Evolutionary conservation across 2,113 vertebrate species (phyloP), one percentile per base, ranked within the genome.

Genomic region (Euleptes europaea): DNA sequence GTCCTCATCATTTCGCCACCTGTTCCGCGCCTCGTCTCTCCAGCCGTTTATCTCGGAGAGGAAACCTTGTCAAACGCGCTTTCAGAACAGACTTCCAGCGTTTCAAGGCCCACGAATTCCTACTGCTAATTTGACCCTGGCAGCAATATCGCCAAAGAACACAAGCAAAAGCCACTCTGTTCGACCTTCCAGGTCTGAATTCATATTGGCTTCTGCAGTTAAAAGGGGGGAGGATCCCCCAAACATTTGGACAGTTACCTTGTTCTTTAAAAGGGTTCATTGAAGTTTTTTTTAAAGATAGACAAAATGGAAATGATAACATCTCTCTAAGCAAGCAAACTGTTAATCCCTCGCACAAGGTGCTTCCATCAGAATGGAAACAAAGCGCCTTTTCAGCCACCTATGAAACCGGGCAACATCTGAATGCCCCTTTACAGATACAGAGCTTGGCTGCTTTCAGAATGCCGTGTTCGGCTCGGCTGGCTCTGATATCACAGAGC

Each of bases 101-200:
- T 71, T 35, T 57, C 49, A 38, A 33, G 31, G 42, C 71, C 35
- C 26, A 3, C 54, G 78, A 69, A 81, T 75, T 21, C 0, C 0
- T 42, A 38, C 78, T 40, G 47, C 54, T 71, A 47, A 19, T 10
- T 47, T 0, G 60, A 42, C 26, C 0, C 0, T 2, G 5, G 40
- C 1, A 51, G 49, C 1, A 33, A 13, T 78, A 42, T 6, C 57
- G 74, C 74, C 84, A 63, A 81, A 88, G 81, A 17, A 0, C 0
- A 23, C 17, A 67, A 70, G 65, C 38, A 5, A n/a, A 31, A 44
- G 40, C 33, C 11, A 15, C 49, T 19, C 13, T 8, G 21, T 4
- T 15, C 51, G 63, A 89, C 65, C 11, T 76, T 84, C 49, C 0
- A 0, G 63, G 54, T 60, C 49, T 54, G 51, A 0, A 1, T 66